phyloP scores from a whole-genome alignment of 2,888 invertebrate genomes.

The Ornithoptera priamus region DNA sequence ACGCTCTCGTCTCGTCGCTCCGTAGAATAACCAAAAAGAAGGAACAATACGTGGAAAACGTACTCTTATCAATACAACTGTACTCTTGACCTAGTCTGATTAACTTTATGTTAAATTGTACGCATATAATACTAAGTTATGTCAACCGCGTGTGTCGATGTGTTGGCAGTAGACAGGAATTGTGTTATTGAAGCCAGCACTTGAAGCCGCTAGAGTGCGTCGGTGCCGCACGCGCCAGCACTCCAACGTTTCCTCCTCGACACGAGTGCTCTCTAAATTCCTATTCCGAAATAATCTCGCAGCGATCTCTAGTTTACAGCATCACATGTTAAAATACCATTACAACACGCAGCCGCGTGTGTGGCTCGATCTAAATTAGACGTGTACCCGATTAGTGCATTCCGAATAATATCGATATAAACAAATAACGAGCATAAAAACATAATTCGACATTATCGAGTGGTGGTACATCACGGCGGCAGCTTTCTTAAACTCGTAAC shows the following conservation, averaged over 20 bases:
- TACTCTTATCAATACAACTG: too few species aligned
- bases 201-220: constrained; percentile 1
- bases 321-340: neutral
- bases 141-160: constrained; percentile 31
- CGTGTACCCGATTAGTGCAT: constrained; percentile 22
- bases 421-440: constrained; percentile 53
- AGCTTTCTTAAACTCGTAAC: constrained; percentile 59
- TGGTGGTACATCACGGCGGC: constrained; percentile 60
- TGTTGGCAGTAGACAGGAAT: constrained; percentile 29
- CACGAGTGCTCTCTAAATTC: constrained; percentile 15
- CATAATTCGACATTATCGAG: constrained; percentile 48
- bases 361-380: constrained; percentile 2
- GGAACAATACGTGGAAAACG: too few species aligned
- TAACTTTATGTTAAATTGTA: too few species aligned
- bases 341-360: neutral
- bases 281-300: constrained; percentile 2
- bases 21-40: too few species aligned
- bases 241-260: constrained; percentile 38
- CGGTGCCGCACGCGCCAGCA: constrained; percentile 49
- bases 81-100: too few species aligned
- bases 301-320: neutral
- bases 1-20: too few species aligned
- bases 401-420: constrained; percentile 31
- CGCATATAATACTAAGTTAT: neutral
- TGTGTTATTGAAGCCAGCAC: constrained; percentile 19